These are phyloP conservation scores for Channallabes apus DNA, from an alignment of 2,797 vertebrate species.

Conservation along the genomic window DNA sequence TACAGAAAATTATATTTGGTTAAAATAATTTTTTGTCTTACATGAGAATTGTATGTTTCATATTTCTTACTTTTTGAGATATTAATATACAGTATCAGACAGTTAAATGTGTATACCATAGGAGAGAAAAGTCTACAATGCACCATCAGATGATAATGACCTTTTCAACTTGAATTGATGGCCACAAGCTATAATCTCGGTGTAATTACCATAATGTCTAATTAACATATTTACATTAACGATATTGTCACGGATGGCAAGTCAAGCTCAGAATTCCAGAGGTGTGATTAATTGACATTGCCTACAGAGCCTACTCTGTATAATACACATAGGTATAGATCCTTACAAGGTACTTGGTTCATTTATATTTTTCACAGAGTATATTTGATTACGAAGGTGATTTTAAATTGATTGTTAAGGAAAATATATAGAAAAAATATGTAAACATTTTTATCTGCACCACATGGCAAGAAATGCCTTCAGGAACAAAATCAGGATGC, in stretches of 20 bases:
- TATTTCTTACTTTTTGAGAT: neutral
- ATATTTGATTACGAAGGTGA: neutral
- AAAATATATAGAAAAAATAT: neutral
- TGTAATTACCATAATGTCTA: constrained; percentile 1
- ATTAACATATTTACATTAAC: constrained; percentile 15
- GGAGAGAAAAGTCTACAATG: neutral
- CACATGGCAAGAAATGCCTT: neutral
- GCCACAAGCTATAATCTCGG: constrained; percentile 12
- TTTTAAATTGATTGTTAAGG: neutral
- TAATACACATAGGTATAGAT: neutral
- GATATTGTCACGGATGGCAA: neutral
- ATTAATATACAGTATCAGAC: neutral
- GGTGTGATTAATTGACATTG: neutral
- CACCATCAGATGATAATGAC: neutral
- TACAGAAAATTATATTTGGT: neutral
- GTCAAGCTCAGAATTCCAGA: neutral
- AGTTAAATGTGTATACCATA: neutral
- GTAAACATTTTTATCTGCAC: too few relatives aligned
- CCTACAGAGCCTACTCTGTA: neutral
- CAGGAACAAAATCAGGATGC: too few relatives aligned
- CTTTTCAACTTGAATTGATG: constrained; percentile 15
- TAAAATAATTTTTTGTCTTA: neutral
- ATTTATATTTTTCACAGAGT: neutral
- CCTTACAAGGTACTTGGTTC: neutral
- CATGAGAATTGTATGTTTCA: neutral